A percentile compares a stretch with the other conserved stretches of the same genome.
phyloP scores from a whole-genome alignment of 2,888 invertebrate species.

The Arrhopalites spinosus region DNA sequence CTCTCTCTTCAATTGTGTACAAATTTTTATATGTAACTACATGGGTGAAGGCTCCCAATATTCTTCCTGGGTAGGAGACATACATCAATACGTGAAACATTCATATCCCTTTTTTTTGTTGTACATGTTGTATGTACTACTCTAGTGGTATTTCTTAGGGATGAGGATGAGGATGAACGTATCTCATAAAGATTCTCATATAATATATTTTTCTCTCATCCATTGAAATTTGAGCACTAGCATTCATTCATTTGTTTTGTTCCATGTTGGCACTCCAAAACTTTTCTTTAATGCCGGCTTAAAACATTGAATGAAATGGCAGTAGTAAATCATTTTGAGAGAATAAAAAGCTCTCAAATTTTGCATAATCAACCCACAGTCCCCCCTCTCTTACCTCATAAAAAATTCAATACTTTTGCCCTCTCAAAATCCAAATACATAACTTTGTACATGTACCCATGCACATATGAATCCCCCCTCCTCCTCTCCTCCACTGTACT shows the following conservation, averaged over 20 bases:
- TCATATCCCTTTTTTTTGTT: neutral
- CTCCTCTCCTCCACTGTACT: too few relatives aligned
- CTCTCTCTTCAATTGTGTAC: too few relatives aligned
- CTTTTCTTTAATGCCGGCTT: slow-evolving; percentile 22
- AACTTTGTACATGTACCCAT: neutral
- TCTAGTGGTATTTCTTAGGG: neutral
- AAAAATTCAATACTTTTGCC: slow-evolving; percentile 21
- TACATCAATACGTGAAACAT: neutral
- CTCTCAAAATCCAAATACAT: neutral
- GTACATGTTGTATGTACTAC: neutral
- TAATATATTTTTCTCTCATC: neutral
- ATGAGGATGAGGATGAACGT: neutral
- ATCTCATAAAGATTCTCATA: slow-evolving; percentile 25
- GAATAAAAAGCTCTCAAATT: slow-evolving; percentile 33
- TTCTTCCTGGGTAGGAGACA: neutral
- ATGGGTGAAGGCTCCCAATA: too few relatives aligned
- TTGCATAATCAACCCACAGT: slow-evolving; percentile 21
- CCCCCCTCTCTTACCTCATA: neutral
- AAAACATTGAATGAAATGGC: slow-evolving; percentile 26
- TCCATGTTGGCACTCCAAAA: slow-evolving; percentile 11
- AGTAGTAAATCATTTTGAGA: slow-evolving; percentile 28
- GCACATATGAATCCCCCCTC: too few relatives aligned
- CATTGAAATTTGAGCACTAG: slow-evolving; percentile 16
- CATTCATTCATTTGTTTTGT: slow-evolving; percentile 22
- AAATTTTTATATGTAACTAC: too few relatives aligned